Evolutionary conservation across 1,140 invertebrate genomes (phyloP), one percentile per base, ranked within the genome.

Genomic region (Asbolus verrucosus): DNA sequence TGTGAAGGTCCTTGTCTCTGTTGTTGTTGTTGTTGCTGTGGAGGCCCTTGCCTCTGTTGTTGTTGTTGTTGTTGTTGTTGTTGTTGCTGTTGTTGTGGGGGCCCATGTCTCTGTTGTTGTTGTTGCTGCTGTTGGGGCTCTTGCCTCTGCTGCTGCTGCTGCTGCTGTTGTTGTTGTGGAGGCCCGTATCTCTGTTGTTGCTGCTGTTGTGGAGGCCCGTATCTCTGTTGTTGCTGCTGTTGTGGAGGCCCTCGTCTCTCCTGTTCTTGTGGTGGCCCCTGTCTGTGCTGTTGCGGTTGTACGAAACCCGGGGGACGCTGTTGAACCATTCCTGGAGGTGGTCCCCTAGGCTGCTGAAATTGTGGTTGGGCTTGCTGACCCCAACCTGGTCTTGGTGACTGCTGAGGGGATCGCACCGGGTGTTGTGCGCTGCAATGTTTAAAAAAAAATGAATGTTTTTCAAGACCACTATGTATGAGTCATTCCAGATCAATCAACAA

Each of bases 1-100:
- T 15, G 59, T n/a, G 3, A 30, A 9, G 16, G 6, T 8, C 30
- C 11, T 24, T 11, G 21, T 36, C 2, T 16, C 30, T 61, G 18
- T 5, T 13, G 60, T 9, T 5, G 38, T 21, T 68, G 70, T 50
- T 61, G 70, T 24, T 71, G 69, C 30, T 39, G 50, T 33, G 27
- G 50, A 16, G n/a, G 43, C 0, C 11, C 16, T 19, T 31, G 30
- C n/a, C 27, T 31, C 21, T 18, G 46, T 63, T 36, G 9, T 27
- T 67, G 69, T 30, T 11, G 43, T 41, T 33, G 36, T 1, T 54
- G 24, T 41, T 8, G 3, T 27, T 27, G 24, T 27, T 8, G 3
- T 27, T 27, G 24, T 8, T 27, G 24, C 24, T 27, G 24, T 27
- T 3, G 24, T 6, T n/a, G 50, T 46, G 11, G 41, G 19, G 11